Percentiles rank a stretch among this genome's conserved stretches.
phyloP scores from a whole-genome alignment of 1,140 invertebrate species.

The Pteromalus puparum region DNA sequence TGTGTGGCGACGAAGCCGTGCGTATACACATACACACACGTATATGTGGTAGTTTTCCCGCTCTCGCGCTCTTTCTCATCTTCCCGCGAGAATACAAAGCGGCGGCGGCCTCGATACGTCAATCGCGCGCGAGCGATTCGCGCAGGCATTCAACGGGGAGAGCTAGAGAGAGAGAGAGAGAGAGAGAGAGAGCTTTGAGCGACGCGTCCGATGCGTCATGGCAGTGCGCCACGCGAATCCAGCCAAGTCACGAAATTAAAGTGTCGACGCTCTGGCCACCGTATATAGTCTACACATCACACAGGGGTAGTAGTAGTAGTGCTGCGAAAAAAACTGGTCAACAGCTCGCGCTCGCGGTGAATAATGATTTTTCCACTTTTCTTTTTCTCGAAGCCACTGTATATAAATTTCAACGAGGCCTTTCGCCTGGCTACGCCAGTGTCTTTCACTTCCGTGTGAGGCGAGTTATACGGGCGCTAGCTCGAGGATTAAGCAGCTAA shows the following conservation, averaged over 20 bases:
- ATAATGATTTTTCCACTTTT: not conserved
- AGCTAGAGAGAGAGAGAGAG: not conserved
- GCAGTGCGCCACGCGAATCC: constrained; percentile 24
- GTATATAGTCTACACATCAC: not conserved
- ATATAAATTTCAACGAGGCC: not conserved
- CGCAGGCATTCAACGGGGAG: not conserved
- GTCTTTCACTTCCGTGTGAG: constrained; percentile 9
- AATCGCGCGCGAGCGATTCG: constrained; percentile 30
- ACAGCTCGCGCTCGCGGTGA: not conserved
- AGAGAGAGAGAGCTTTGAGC: not conserved
- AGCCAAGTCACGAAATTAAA: constrained; percentile 49
- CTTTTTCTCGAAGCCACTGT: not conserved
- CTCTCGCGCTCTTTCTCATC: not conserved
- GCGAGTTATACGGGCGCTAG: not conserved
- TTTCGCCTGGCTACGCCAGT: no score
- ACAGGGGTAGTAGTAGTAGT: not conserved
- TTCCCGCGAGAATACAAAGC: constrained; percentile 34
- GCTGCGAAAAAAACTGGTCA: not conserved
- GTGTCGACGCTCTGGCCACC: constrained; percentile 7
- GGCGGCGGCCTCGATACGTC: constrained; percentile 40
- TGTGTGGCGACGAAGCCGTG: no score
- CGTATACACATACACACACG: no score
- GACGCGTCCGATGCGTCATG: constrained; percentile 28
- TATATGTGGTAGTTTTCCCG: not conserved
- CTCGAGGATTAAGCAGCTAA: not conserved